Percentiles rank a stretch among this genome's conserved stretches.
These are phyloP conservation scores for Pocota personata DNA, from an alignment of 2,888 invertebrate genomes.

Conservation along the genomic window DNA sequence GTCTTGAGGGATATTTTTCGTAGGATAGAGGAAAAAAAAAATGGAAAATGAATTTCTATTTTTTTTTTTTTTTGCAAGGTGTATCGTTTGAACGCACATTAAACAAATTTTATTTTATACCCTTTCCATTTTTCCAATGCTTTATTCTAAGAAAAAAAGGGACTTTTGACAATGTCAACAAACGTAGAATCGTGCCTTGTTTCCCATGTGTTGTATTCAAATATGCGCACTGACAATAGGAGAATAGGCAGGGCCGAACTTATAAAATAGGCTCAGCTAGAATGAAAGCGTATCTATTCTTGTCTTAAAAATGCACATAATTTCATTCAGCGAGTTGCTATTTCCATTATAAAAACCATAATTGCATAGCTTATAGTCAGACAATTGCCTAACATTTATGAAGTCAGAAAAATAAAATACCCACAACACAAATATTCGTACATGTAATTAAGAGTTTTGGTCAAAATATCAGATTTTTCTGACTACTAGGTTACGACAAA, in stretches of 20 bases:
- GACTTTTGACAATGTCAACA: slow-evolving; percentile 22
- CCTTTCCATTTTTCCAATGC: not conserved
- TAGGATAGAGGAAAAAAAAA: not conserved
- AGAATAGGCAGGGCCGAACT: not conserved
- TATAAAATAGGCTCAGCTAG: not conserved
- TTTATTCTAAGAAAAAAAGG: not conserved
- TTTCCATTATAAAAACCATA: no score
- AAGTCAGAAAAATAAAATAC: no score
- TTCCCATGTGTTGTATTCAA: not conserved
- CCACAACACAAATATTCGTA: no score
- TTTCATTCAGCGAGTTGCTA: no score
- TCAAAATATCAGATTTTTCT: no score
- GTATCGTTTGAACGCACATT: slow-evolving; percentile 14
- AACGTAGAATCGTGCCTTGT: slow-evolving; percentile 6
- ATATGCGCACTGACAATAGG: not conserved
- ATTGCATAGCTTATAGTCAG: no score
- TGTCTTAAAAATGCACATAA: no score
- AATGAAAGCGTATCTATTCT: no score
- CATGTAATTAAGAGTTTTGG: no score
- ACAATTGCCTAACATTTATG: no score
- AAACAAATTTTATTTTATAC: slow-evolving; percentile 34
- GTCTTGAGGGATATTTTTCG: slow-evolving; percentile 36
- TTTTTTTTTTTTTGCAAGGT: not conserved
- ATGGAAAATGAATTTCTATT: not conserved
- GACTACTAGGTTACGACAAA: no score